Conservation (phyloP, 2,888 invertebrate genomes). For the Mythimna impura region DNA sequence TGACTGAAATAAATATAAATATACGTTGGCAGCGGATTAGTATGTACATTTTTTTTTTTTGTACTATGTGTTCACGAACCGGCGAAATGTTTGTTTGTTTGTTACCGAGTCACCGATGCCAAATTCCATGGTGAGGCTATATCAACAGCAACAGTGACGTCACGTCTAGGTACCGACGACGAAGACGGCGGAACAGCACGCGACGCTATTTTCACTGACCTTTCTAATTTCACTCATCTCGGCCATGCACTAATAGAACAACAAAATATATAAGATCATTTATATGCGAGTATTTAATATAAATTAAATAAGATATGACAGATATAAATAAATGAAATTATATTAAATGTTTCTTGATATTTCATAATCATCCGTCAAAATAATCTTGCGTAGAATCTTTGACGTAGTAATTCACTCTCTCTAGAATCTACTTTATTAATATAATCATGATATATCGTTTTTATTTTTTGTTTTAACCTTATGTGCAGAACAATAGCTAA, state of each 20-base stretch:
- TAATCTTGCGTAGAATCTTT: not conserved
- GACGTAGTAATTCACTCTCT: not conserved
- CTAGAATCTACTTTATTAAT: not conserved
- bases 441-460: not conserved
- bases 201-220: constrained; percentile 75
- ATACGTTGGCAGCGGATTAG: constrained; percentile 14
- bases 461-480: not conserved
- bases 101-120: constrained; percentile 9
- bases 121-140: constrained; percentile 29
- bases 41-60: too few species aligned
- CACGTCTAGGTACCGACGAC: constrained; percentile 26
- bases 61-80: constrained; percentile 54
- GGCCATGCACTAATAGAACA: constrained; percentile 42
- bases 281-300: constrained; percentile 22
- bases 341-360: not conserved
- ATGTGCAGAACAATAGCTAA: constrained; percentile 11
- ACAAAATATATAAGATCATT: constrained; percentile 25
- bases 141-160: constrained; percentile 34
- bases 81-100: constrained; percentile 64
- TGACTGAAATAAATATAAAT: constrained; percentile 35
- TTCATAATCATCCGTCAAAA: not conserved
- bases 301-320: not conserved
- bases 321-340: not conserved
- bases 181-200: constrained; percentile 50
- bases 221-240: constrained; percentile 79